These are phyloP conservation scores for Podilymbus podiceps DNA, from an alignment of 2,113 vertebrate species.

Conservation along the genomic window DNA sequence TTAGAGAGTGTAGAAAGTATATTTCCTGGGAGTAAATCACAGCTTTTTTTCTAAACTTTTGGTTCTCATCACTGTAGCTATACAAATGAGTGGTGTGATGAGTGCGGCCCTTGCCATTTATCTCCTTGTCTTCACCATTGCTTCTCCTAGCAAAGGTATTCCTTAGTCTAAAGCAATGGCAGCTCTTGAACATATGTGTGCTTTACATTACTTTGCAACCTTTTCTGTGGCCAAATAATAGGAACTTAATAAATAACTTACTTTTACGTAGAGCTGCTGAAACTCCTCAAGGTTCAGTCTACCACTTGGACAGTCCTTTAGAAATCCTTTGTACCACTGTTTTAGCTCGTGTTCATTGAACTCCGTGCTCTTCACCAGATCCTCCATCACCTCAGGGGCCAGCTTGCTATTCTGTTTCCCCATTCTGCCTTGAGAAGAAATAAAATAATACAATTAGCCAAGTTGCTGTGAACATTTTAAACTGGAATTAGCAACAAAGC, in stretches of 20 bases:
- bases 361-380: slow-evolving; percentile 98
- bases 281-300: slow-evolving; percentile 86
- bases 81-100: background rate
- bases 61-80: background rate
- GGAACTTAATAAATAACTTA: slow-evolving; percentile 54
- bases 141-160: background rate
- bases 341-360: slow-evolving; percentile 95
- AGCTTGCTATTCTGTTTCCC: slow-evolving; percentile 99
- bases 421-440: slow-evolving; percentile 85
- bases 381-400: slow-evolving; percentile 98
- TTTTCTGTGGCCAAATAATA: background rate
- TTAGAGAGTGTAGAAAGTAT: background rate
- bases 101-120: background rate
- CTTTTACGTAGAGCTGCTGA: slow-evolving; percentile 97
- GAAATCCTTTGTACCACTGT: slow-evolving; percentile 94
- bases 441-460: slow-evolving; percentile 38
- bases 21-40: background rate
- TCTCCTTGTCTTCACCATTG: background rate
- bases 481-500: background rate
- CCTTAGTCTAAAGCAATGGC: background rate
- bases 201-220: background rate
- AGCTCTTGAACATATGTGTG: background rate
- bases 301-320: slow-evolving; percentile 84
- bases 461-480: background rate
- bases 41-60: background rate